phyloP scores from a whole-genome alignment of 64 coral and sea anemone species.

The Orbicella faveolata region DNA sequence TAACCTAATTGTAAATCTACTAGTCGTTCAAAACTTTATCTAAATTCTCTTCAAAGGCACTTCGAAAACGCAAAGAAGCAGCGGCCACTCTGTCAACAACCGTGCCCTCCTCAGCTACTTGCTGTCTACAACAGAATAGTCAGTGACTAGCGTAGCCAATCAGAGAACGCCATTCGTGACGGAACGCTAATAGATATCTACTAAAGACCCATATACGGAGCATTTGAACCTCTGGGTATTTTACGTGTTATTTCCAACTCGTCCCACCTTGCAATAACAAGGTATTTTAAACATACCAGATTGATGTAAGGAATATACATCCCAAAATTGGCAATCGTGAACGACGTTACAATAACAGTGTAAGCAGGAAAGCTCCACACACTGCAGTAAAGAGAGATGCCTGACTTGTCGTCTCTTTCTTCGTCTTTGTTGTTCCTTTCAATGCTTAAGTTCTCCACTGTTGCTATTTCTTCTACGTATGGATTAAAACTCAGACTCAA shows the following conservation, averaged over 20 bases:
- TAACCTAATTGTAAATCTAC: background rate
- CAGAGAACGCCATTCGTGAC: no score
- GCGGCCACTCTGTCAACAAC: no score
- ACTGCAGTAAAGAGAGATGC: slow-evolving; percentile 19
- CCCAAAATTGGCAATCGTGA: slow-evolving; percentile 2
- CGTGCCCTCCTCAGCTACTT: no score
- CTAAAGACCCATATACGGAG: no score
- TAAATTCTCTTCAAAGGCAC: no score
- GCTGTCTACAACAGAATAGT: no score
- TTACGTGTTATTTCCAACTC: no score
- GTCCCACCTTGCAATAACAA: background rate
- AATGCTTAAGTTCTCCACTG: background rate
- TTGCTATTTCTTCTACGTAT: background rate
- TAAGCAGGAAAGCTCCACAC: slow-evolving; percentile 1
- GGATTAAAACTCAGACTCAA: slow-evolving; percentile 41
- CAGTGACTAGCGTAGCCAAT: no score
- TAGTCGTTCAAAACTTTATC: no score
- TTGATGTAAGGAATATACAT: slow-evolving; percentile 32
- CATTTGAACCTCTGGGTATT: no score
- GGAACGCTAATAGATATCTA: no score
- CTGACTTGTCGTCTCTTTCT: background rate
- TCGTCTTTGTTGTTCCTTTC: background rate
- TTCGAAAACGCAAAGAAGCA: no score
- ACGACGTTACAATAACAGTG: slow-evolving; percentile 7
- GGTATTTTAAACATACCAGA: slow-evolving; percentile 10